Evolutionary conservation across 2,113 vertebrate species (phyloP).

Genomic region (Excalfactoria chinensis): DNA sequence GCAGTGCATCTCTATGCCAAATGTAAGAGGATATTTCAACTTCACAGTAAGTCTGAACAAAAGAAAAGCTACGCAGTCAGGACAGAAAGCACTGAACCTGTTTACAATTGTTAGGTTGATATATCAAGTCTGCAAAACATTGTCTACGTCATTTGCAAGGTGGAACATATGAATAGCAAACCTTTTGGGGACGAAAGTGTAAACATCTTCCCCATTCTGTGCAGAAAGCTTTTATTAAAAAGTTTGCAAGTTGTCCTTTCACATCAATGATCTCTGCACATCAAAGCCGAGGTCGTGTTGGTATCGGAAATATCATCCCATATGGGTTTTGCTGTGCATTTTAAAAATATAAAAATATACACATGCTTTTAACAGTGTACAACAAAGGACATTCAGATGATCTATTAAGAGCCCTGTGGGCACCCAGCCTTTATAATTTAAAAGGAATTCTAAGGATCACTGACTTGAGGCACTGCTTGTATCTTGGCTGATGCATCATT

Average conservation of each 20-base stretch:
- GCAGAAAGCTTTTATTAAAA: constrained; percentile 68
- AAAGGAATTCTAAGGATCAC: constrained; percentile 30
- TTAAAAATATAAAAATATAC: constrained; percentile 72
- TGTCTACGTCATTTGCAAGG: constrained; percentile 36
- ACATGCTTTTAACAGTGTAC: constrained; percentile 66
- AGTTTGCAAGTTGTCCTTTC: constrained; percentile 70
- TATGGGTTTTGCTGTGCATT: constrained; percentile 67
- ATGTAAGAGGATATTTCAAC: not conserved
- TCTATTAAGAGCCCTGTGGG: constrained; percentile 40
- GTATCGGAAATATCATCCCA: constrained; percentile 68
- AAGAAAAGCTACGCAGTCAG: not conserved
- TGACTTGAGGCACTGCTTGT: not conserved
- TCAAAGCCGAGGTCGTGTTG: constrained; percentile 65
- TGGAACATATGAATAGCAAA: constrained; percentile 62
- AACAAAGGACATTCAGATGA: constrained; percentile 51
- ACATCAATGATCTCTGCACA: constrained; percentile 68
- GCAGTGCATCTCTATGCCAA: not conserved
- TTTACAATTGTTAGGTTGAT: not conserved
- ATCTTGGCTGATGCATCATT: not conserved
- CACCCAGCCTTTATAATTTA: constrained; percentile 21
- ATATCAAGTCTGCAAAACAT: constrained; percentile 54
- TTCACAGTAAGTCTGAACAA: not conserved
- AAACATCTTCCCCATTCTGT: constrained; percentile 71
- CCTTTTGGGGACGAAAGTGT: constrained; percentile 61
- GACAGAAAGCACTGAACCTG: not conserved